Base-by-base conservation (phyloP, 53 echinoderm and acorn worm species). In the Apostichopus leukothele region DNA sequence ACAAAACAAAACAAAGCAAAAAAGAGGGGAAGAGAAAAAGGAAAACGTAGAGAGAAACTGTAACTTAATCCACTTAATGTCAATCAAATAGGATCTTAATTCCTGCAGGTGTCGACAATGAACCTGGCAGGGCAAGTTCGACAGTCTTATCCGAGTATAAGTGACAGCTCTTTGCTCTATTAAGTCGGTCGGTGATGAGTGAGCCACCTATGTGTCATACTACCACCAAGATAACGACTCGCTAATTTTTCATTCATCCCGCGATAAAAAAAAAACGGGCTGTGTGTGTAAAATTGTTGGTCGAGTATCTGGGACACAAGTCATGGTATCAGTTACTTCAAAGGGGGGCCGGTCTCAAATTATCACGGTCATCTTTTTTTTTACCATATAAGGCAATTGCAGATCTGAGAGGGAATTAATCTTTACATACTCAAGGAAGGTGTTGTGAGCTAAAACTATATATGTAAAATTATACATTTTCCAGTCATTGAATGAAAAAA, bases 61-160 rank as follows among this genome's bases (percentile, higher is more conserved):
- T 52, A 78, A 51, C 78, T 6, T 78, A 78, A 78, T 78, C 78
- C 78, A 78, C 78, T 78, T 78, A 78, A 78, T 78, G 78, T 78
- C 78, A 78, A 78, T 78, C 78, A 78, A 51, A 11, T 51, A 52
- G 78, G 78, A n/a, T 52, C 78, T 78, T 78, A 78, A 78, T 78
- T 78, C 78, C 51, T 50, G 78, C 78, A 78, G 78, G 78, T 78
- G 78, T 78, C 53, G 78, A 51, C 78, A 50, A 50, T 50, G 78
- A 78, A 78, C 78, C 50, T 78, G 16, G 6, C 4, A 51, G 51
- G 78, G 51, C 78, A 9, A 39, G 13, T 12, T 11, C 13, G 11
- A 9, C 8, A 0, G 6, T 9, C 16, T 52, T 50, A 26, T 78
- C 78, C 16, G 12, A 51, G 51, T 78, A 14, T 51, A 78, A 78